A percentile compares a stretch with the other conserved stretches of the same genome.
Evolutionary conservation across 1,140 invertebrate species (phyloP).

Genomic region (Euschistus heros): DNA sequence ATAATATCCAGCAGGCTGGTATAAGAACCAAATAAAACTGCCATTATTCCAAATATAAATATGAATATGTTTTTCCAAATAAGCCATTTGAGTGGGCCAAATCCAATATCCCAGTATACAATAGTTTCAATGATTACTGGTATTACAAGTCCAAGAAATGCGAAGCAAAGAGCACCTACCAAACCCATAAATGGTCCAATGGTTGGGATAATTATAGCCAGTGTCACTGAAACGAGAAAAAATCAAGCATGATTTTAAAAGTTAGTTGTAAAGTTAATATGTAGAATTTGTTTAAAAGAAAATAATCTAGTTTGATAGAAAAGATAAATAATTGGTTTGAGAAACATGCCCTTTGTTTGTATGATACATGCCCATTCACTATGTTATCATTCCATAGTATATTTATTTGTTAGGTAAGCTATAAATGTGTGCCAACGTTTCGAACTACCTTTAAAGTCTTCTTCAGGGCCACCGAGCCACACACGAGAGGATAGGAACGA

Average conservation of each 20-base stretch:
- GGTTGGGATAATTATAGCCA: constrained; percentile 77
- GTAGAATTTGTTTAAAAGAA: constrained; percentile 40
- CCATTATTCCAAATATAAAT: constrained; percentile 56
- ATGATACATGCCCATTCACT: no score
- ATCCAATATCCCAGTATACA: constrained; percentile 55
- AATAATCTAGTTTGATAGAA: constrained; percentile 53
- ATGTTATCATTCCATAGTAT: no score
- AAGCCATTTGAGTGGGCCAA: constrained; percentile 54
- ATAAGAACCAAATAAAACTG: constrained; percentile 68
- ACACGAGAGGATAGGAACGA: no score
- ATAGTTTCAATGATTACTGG: constrained; percentile 81
- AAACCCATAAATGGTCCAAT: constrained; percentile 85
- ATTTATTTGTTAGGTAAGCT: no score
- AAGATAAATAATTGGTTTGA: no score
- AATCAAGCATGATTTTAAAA: neutral
- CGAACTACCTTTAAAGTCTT: no score
- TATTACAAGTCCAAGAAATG: constrained; percentile 83
- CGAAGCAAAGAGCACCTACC: constrained; percentile 90
- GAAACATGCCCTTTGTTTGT: no score
- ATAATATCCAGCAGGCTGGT: constrained; percentile 59
- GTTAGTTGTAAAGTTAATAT: no score
- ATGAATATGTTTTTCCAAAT: constrained; percentile 65
- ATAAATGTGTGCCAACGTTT: no score
- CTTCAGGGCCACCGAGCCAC: no score
- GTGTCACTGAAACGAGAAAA: constrained; percentile 28